Evolutionary conservation across 2,888 invertebrate genomes (phyloP).

Genomic region (Strigamia crassipes): DNA sequence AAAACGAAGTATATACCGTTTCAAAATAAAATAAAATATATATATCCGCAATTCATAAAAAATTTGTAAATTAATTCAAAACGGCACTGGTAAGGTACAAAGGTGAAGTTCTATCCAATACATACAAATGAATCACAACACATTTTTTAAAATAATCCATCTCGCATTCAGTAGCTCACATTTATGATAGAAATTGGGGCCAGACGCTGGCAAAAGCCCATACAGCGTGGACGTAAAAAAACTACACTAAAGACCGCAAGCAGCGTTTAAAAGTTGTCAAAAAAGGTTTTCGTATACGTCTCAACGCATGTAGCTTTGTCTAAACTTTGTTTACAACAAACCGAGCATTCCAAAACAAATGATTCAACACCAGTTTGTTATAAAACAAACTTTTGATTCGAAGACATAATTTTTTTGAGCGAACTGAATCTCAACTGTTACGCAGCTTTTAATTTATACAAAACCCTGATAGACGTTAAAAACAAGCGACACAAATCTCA

Average conservation of each 20-base stretch:
- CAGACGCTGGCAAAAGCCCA: not conserved
- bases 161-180: not conserved
- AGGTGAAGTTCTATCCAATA: not conserved
- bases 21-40: not conserved
- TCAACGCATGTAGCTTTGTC: not conserved
- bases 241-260: constrained; percentile 13
- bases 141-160: not conserved
- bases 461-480: not conserved
- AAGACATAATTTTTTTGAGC: not conserved
- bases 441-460: not conserved
- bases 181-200: not conserved
- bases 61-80: too few species aligned
- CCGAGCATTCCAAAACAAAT: not conserved
- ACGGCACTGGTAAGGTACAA: not conserved
- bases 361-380: not conserved
- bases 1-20: constrained; percentile 1
- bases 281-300: constrained; percentile 16
- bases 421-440: not conserved
- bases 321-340: not conserved
- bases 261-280: constrained; percentile 6
- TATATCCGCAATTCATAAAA: not conserved
- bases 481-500: constrained; percentile 62
- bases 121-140: constrained; percentile 2
- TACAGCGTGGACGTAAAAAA: not conserved
- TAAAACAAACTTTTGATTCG: not conserved